Evolutionary conservation across 2,113 vertebrate genomes (phyloP).

Genomic region (Salvelinus alpinus): DNA sequence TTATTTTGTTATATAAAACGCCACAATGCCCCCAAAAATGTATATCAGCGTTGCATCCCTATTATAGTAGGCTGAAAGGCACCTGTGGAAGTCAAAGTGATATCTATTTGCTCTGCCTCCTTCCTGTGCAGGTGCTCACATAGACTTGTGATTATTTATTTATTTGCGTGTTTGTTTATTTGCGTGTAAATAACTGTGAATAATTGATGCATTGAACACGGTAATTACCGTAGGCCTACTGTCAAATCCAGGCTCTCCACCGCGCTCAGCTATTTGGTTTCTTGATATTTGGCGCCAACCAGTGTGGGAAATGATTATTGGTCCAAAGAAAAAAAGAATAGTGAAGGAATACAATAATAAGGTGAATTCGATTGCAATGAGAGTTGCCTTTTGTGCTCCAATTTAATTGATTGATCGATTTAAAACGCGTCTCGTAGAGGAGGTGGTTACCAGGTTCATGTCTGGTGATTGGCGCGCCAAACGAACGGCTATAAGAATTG

Average conservation of each 20-base stretch:
- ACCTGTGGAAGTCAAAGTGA: slow-evolving; percentile 22
- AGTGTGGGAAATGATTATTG: slow-evolving; percentile 68
- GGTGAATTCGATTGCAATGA: neutral
- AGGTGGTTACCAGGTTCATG: neutral
- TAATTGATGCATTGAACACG: slow-evolving; percentile 72
- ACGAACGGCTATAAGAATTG: slow-evolving; percentile 45
- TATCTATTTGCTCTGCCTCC: neutral
- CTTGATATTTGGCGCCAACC: slow-evolving; percentile 80
- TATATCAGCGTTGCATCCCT: slow-evolving; percentile 26
- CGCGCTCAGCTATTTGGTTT: slow-evolving; percentile 34
- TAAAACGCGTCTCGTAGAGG: neutral
- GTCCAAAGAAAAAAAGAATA: slow-evolving; percentile 8
- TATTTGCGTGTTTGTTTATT: slow-evolving; percentile 74
- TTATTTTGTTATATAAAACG: slow-evolving; percentile 9
- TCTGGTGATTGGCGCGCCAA: neutral
- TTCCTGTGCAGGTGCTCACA: slow-evolving; percentile 53
- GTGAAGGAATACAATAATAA: neutral
- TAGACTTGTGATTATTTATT: slow-evolving; percentile 64
- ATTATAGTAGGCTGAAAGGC: slow-evolving; percentile 3
- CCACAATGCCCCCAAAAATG: neutral
- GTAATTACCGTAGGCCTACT: slow-evolving; percentile 62
- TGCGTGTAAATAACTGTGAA: slow-evolving; percentile 74
- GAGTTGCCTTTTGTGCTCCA: neutral
- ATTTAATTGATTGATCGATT: neutral
- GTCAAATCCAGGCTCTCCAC: slow-evolving; percentile 25